phyloP scores from a whole-genome alignment of 64 coral and sea anemone genomes.

The Pachyseris speciosa region DNA sequence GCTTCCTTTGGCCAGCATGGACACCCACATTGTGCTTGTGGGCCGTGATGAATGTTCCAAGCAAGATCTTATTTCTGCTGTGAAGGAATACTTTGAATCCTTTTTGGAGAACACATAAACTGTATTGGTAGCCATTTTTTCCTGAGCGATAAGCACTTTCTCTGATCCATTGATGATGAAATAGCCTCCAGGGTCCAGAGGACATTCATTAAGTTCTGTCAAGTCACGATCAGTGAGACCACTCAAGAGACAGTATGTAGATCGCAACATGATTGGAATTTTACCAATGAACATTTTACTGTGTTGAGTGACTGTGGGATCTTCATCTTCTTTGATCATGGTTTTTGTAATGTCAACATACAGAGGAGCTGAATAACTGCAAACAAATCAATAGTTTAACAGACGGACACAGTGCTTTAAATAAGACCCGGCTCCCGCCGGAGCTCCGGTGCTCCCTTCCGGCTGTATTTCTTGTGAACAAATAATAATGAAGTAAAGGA shows the following conservation, averaged over 20 bases:
- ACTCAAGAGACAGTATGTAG: slow-evolving; percentile 95
- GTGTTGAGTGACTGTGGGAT: slow-evolving; percentile 85
- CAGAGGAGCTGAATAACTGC: slow-evolving; percentile 95
- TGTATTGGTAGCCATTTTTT: slow-evolving; percentile 99
- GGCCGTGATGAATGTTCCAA: slow-evolving; percentile 96
- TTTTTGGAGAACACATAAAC: slow-evolving; percentile 99
- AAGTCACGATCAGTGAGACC: slow-evolving; percentile 92
- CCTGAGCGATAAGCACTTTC: slow-evolving; percentile 99
- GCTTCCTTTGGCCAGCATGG: slow-evolving; percentile 95
- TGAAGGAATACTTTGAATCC: slow-evolving; percentile 99
- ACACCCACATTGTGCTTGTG: slow-evolving; percentile 99
- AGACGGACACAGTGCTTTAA: neutral
- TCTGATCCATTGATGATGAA: slow-evolving; percentile 99
- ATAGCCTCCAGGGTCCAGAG: slow-evolving; percentile 96
- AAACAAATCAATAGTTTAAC: neutral
- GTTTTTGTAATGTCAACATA: slow-evolving; percentile 99
- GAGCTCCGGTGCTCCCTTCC: no score
- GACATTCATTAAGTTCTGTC: slow-evolving; percentile 99
- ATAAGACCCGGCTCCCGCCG: no score
- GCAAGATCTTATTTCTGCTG: slow-evolving; percentile 96
- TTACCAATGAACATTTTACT: slow-evolving; percentile 99
- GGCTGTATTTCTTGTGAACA: no score
- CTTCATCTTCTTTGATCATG: slow-evolving; percentile 90
- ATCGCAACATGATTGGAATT: slow-evolving; percentile 99
- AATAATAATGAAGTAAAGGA: no score